Evolutionary conservation across 2,888 invertebrate genomes (phyloP), one percentile per base, ranked within the genome.

Genomic region (Drosophila mettleri): DNA sequence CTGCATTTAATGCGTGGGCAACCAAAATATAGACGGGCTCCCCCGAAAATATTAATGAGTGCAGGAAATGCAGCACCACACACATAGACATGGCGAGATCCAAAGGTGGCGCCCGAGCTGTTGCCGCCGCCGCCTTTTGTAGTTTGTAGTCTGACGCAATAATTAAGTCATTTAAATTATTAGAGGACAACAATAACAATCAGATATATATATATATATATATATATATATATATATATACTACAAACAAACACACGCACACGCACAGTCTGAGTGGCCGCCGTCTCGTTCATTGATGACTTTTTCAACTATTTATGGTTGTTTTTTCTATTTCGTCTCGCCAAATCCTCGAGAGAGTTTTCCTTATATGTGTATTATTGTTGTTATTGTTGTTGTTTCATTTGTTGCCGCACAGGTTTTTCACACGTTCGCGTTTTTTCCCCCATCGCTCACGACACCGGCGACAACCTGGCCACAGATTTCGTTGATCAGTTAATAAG

Each of bases 141-240:
- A 58, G 61, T 74, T 62, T 61, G 69, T 82, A 80, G 90, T 89
- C 90, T 90, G 89, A 86, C 89, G 89, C 90, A 83, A 83, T 90
- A 88, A 89, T 89, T 86, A 90, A 89, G 82, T 88, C 87, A 88
- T 85, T 84, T 84, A 78, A 84, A 78, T 84, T 86, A 86, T 85
- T 86, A 84, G 85, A 86, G 76, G 83, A 86, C 86, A 86, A 83
- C 78, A 78, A 81, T 63, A 78, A 64, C 72, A 22, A 14, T 22
- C 39, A 20, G 20, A n/a, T 20, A 48, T 12, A 16, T 58, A 54
- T 12, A 39, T 3, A 63, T 38, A 55, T 9, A n/a, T 20, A 48
- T 12, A 16, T 58, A 8, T 18, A 38, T 1, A 1, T 58, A 55
- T 53, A 55, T 53, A 24, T 38, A 54, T 12, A 39, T 3, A 63